A percentile compares a stretch with the other conserved stretches of the same genome.
These are phyloP conservation scores for Parotocinclus haroldoi DNA, from an alignment of 2,797 vertebrate genomes.

Conservation along the genomic window DNA sequence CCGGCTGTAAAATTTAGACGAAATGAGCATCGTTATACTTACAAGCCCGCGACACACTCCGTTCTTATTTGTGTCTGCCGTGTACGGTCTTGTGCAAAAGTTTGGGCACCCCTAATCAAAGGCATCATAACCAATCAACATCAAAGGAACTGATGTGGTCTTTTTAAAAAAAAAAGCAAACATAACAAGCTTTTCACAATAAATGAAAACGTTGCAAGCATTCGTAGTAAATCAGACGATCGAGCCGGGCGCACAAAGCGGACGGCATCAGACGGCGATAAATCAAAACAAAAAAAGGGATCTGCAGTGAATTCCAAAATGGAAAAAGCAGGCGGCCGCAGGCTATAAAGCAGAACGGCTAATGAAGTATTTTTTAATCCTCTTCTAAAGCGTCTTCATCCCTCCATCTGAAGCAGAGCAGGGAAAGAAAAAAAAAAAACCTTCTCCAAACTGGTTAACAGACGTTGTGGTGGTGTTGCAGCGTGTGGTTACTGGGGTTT, in stretches of 20 bases:
- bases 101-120: no score
- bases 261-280: constrained; percentile 39
- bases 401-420: no score
- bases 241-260: constrained; percentile 22
- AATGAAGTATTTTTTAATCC: constrained; percentile 30
- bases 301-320: constrained; percentile 35
- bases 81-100: no score
- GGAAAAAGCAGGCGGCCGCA: constrained; percentile 29
- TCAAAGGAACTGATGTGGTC: background rate
- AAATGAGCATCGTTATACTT: no score
- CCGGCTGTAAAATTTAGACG: no score
- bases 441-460: constrained; percentile 14
- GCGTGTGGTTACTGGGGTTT: constrained; percentile 37
- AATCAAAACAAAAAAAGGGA: constrained; percentile 27
- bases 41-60: no score
- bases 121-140: constrained; percentile 7
- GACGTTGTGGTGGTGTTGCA: constrained; percentile 33
- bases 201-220: background rate
- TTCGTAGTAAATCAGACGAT: background rate
- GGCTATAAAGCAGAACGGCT: constrained; percentile 9
- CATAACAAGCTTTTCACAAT: background rate
- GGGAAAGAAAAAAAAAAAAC: no score
- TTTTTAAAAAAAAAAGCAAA: background rate
- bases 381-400: constrained; percentile 15
- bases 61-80: no score